phyloP scores from a whole-genome alignment of 53 echinoderm and acorn worm species.

The Zoroaster sp. region DNA sequence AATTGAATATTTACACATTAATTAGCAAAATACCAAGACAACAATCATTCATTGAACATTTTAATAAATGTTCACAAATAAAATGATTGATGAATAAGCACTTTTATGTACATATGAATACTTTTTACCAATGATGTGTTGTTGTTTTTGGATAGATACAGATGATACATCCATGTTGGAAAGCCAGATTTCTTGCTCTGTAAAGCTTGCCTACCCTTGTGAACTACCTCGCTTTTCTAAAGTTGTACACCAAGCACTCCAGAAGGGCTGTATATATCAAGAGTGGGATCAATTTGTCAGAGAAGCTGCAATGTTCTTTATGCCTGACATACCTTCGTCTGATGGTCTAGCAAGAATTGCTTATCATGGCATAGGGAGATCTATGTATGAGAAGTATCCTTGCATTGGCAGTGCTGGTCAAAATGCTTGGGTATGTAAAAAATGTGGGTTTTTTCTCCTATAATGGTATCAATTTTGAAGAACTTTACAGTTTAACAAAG shows the following conservation, averaged over 20 bases:
- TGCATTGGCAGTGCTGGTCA: constrained; percentile 31
- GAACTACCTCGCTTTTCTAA: constrained; percentile 33
- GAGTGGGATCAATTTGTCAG: constrained; percentile 27
- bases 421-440: constrained; percentile 38
- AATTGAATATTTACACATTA: not conserved
- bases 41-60: not conserved
- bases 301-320: constrained; percentile 5
- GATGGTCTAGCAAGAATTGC: constrained; percentile 37
- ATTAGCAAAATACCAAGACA: not conserved
- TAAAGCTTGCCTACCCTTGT: constrained; percentile 12
- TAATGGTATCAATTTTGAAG: too few species aligned
- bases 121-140: not conserved
- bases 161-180: constrained; percentile 11
- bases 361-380: constrained; percentile 35
- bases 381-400: constrained; percentile 47
- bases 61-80: too few species aligned
- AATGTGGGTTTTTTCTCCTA: too few species aligned
- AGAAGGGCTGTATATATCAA: constrained; percentile 8
- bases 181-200: not conserved
- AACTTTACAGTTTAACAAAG: too few species aligned
- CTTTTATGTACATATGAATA: not conserved
- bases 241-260: not conserved
- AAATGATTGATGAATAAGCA: too few species aligned
- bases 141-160: not conserved
- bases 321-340: constrained; percentile 22